Evolutionary conservation across 64 coral and sea anemone species (phyloP).

Genomic region (Acropora yongei): DNA sequence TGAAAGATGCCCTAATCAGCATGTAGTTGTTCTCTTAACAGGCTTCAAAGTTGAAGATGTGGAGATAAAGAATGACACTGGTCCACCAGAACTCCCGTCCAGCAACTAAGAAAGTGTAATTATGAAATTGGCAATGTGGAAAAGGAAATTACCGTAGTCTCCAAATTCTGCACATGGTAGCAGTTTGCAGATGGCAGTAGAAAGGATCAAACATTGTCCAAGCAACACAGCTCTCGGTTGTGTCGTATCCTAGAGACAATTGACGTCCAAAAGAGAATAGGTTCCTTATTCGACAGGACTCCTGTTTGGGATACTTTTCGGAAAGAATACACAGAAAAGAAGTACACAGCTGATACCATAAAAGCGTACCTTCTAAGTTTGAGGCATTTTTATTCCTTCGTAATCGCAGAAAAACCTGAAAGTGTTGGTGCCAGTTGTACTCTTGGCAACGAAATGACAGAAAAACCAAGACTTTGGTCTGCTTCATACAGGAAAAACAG

Average conservation of each 20-base stretch:
- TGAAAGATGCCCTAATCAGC: too few relatives aligned
- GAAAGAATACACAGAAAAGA: constrained; percentile 41
- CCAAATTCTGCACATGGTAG: constrained; percentile 20
- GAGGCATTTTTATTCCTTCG: constrained; percentile 63
- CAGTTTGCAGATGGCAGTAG: constrained; percentile 44
- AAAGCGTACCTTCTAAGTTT: constrained; percentile 66
- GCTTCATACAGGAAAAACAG: constrained; percentile 33
- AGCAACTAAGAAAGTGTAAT: too few relatives aligned
- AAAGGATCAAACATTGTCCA: constrained; percentile 40
- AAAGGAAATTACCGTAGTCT: not conserved
- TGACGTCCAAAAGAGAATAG: constrained; percentile 10
- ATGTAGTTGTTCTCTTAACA: too few relatives aligned
- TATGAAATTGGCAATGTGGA: too few relatives aligned
- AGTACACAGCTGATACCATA: constrained; percentile 53
- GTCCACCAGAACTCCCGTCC: too few relatives aligned
- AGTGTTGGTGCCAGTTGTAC: not conserved
- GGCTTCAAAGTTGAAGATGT: too few relatives aligned
- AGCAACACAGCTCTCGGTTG: constrained; percentile 37
- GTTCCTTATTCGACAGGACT: constrained; percentile 34
- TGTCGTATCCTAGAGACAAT: constrained; percentile 38
- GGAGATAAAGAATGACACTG: too few relatives aligned
- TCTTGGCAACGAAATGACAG: not conserved
- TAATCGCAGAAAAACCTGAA: constrained; percentile 49
- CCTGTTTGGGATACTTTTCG: constrained; percentile 49
- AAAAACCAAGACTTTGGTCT: constrained; percentile 40